phyloP scores from a whole-genome alignment of 2,113 vertebrate species.

The Polypterus senegalus region DNA sequence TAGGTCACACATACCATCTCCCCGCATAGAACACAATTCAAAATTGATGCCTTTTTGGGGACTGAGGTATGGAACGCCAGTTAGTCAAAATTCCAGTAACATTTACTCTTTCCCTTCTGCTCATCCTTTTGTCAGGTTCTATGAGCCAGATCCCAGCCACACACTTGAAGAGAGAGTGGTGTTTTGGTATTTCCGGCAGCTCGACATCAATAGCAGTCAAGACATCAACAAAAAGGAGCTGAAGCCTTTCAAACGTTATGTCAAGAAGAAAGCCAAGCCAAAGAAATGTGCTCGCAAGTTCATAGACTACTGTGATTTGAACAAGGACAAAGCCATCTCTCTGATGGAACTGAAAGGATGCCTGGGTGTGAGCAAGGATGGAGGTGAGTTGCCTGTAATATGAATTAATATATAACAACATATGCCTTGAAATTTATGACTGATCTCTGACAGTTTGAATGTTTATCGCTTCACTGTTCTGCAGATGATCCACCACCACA shows the following conservation, averaged over 20 bases:
- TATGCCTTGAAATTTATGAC: conserved; percentile 11
- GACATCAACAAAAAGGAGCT: conserved; percentile 92
- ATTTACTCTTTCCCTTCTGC: conserved; percentile 1
- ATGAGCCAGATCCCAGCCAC: conserved; percentile 90
- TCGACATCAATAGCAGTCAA: conserved; percentile 84
- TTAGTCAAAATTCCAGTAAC: background rate
- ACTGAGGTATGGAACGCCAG: background rate
- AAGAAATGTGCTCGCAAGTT: conserved; percentile 92
- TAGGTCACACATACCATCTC: no score
- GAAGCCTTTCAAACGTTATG: conserved; percentile 88
- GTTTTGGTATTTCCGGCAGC: conserved; percentile 91
- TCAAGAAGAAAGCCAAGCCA: conserved; percentile 97
- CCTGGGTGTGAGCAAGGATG: conserved; percentile 87
- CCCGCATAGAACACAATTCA: background rate
- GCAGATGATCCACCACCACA: no score
- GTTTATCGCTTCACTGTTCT: background rate
- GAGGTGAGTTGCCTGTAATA: conserved; percentile 40
- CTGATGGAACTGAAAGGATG: conserved; percentile 91
- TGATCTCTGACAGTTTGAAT: background rate
- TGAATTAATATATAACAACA: conserved; percentile 2
- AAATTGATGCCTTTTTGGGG: background rate
- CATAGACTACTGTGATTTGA: conserved; percentile 93
- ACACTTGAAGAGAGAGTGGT: conserved; percentile 91
- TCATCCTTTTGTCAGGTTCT: conserved; percentile 56
- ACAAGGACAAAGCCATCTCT: conserved; percentile 86